Conservation (phyloP, 2,888 invertebrate genomes). For the Acleris holmiana region DNA sequence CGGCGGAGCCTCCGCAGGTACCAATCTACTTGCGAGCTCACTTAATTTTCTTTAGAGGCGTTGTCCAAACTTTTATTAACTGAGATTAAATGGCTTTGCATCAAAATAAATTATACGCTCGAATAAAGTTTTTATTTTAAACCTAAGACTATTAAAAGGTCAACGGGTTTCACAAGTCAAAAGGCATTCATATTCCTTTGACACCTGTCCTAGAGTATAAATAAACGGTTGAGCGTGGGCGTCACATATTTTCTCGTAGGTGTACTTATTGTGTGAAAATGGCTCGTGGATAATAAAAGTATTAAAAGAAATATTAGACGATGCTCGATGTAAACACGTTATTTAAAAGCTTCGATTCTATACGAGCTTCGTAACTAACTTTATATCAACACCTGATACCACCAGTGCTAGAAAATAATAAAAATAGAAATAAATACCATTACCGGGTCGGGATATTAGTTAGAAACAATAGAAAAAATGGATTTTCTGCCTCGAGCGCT, state of each 20-base stretch:
- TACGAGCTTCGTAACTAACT: too few relatives aligned
- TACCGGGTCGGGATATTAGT: too few relatives aligned
- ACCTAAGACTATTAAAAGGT: constrained; percentile 6
- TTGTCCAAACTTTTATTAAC: constrained; percentile 21
- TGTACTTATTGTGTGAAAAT: too few relatives aligned
- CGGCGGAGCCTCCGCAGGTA: constrained; percentile 9
- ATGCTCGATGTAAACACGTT: too few relatives aligned
- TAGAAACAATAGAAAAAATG: too few relatives aligned
- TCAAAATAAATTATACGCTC: constrained; percentile 3
- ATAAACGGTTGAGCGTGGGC: background rate
- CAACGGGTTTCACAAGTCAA: constrained; percentile 5
- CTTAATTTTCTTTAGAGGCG: constrained; percentile 20
- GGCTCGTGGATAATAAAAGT: too few relatives aligned
- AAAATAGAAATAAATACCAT: too few relatives aligned
- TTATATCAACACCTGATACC: too few relatives aligned
- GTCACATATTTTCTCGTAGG: too few relatives aligned
- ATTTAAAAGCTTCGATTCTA: too few relatives aligned
- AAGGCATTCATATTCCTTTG: constrained; percentile 7
- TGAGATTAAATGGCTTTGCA: constrained; percentile 14
- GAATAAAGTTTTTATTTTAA: constrained; percentile 1
- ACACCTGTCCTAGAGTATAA: background rate
- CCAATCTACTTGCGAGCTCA: constrained; percentile 12
- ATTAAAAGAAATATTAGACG: too few relatives aligned
- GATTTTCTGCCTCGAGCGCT: background rate
- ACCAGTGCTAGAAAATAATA: too few relatives aligned